Evolutionary conservation across 2,797 vertebrate species (phyloP).

Genomic region (Muscicapa comitata): DNA sequence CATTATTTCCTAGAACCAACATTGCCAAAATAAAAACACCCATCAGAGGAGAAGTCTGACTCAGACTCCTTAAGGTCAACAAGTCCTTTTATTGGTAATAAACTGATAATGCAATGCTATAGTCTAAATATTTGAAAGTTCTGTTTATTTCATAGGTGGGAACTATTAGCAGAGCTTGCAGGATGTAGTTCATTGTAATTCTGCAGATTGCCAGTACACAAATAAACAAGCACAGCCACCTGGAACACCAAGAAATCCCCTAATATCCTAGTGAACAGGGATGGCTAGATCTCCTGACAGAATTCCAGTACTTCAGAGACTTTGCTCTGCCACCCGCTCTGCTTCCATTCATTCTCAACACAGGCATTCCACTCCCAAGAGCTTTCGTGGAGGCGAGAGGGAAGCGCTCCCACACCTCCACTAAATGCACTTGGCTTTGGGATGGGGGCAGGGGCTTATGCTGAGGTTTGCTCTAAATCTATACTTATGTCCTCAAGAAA

Average conservation of each 20-base stretch:
- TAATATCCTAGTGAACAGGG: not conserved
- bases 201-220: not conserved
- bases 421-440: not conserved
- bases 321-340: not conserved
- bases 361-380: not conserved
- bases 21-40: not conserved
- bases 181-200: conserved; percentile 32
- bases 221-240: conserved; percentile 22
- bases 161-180: conserved; percentile 48
- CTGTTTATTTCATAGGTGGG: conserved; percentile 59
- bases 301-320: not conserved
- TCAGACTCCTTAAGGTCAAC: not conserved
- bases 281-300: not conserved
- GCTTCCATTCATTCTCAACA: not conserved
- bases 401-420: not conserved
- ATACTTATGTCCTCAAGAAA: not conserved
- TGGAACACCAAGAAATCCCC: not conserved
- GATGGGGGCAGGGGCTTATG: not conserved
- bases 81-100: not conserved
- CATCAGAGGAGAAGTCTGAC: not conserved
- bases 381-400: rapidly evolving
- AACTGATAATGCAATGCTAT: not conserved
- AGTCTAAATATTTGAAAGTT: conserved; percentile 65
- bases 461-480: not conserved
- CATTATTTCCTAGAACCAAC: not conserved